Percentiles rank a stretch among this genome's conserved stretches.
phyloP scores from a whole-genome alignment of 2,888 invertebrate species.

The Agrotis puta region DNA sequence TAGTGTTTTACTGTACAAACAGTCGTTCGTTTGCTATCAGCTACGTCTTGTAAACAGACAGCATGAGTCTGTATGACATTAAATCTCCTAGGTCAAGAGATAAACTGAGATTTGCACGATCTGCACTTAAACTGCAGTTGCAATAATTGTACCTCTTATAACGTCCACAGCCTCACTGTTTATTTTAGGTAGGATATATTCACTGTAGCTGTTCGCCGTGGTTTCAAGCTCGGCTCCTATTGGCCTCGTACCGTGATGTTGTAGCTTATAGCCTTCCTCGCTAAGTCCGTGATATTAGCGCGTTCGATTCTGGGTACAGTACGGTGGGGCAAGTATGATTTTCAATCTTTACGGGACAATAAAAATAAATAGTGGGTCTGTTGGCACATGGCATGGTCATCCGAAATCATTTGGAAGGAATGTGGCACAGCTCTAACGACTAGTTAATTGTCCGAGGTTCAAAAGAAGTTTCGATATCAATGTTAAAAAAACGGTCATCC shows the following conservation, averaged over 20 bases:
- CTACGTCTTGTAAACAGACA: slow-evolving; percentile 70
- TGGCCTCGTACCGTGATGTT: too few relatives aligned
- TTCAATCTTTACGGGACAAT: background rate
- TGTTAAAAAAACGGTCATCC: background rate
- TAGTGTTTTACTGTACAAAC: slow-evolving; percentile 60
- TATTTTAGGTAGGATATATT: background rate
- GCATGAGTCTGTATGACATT: slow-evolving; percentile 75
- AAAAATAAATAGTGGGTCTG: background rate
- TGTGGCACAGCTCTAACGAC: background rate
- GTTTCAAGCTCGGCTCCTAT: too few relatives aligned
- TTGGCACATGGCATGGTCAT: background rate
- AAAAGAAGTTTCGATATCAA: background rate
- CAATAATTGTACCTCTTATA: background rate
- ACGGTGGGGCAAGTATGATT: background rate
- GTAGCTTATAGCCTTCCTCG: too few relatives aligned
- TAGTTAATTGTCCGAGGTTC: background rate
- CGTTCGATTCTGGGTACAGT: too few relatives aligned
- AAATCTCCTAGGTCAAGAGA: slow-evolving; percentile 80
- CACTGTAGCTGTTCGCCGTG: too few relatives aligned
- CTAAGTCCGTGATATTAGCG: too few relatives aligned
- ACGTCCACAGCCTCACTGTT: background rate
- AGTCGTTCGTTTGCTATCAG: slow-evolving; percentile 65
- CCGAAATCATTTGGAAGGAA: background rate
- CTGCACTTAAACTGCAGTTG: slow-evolving; percentile 70
- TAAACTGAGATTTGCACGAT: slow-evolving; percentile 75